Percentiles rank a stretch among this genome's conserved stretches.
These are phyloP conservation scores for Carettochelys insculpta DNA, from an alignment of 2,113 vertebrate species.

Conservation along the genomic window DNA sequence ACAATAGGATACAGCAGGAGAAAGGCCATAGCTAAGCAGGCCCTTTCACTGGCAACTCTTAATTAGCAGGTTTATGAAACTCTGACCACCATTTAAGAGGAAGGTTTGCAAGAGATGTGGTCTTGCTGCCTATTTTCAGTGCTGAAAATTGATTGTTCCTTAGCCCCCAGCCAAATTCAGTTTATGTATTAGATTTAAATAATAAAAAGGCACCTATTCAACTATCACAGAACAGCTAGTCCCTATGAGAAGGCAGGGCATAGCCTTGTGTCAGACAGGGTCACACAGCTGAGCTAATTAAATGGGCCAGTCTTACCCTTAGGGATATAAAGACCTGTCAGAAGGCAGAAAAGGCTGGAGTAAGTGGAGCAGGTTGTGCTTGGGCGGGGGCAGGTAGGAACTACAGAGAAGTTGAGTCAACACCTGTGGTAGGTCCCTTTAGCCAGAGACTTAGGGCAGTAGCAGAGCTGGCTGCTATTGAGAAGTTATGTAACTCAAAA, in stretches of 20 bases:
- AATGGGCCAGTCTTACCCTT: background rate
- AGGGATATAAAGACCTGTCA: background rate
- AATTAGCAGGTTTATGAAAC: background rate
- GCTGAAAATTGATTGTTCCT: background rate
- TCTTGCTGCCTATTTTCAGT: background rate
- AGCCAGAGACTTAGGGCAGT: background rate
- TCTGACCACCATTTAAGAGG: background rate
- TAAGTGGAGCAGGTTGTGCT: background rate
- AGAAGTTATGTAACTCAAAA: background rate
- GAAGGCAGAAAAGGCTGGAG: background rate
- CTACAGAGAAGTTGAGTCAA: background rate
- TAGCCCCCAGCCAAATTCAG: background rate
- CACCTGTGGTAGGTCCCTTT: background rate
- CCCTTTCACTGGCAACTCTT: background rate
- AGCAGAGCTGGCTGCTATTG: background rate
- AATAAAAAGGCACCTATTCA: background rate
- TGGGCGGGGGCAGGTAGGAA: background rate
- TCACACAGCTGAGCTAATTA: background rate
- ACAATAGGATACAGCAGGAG: fast-evolving
- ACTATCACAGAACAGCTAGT: background rate
- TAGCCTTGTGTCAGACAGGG: background rate
- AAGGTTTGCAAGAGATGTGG: background rate
- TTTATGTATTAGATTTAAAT: background rate
- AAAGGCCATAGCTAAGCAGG: background rate
- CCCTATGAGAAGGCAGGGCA: background rate